A percentile compares a stretch with the other conserved stretches of the same genome.
These are phyloP conservation scores for Brotogeris chrysoptera DNA, from an alignment of 2,797 vertebrate genomes.

Conservation along the genomic window DNA sequence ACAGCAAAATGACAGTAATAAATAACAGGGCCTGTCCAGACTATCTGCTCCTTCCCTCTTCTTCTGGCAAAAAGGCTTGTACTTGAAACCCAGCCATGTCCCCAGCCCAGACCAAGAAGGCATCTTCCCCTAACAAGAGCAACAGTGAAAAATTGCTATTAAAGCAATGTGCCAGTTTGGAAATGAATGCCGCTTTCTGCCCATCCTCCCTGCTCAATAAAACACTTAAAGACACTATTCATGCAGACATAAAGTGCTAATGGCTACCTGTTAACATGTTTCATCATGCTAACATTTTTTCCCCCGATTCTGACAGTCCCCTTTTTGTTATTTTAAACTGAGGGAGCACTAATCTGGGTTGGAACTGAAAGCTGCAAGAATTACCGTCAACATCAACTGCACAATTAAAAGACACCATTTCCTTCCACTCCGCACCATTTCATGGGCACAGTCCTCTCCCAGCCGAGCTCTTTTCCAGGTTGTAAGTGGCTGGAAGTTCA, in stretches of 20 bases:
- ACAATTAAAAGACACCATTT: constrained; percentile 50
- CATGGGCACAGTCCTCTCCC: constrained; percentile 10
- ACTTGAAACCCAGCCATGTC: background rate
- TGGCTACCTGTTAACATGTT: constrained; percentile 77
- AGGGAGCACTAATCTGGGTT: constrained; percentile 62
- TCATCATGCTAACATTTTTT: constrained; percentile 75
- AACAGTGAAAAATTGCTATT: constrained; percentile 55
- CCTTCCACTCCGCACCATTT: constrained; percentile 42
- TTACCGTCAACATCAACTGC: constrained; percentile 37
- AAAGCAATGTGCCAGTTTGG: constrained; percentile 61
- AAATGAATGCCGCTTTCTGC: constrained; percentile 68
- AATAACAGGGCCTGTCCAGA: background rate
- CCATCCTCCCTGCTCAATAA: constrained; percentile 68
- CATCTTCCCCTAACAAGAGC: constrained; percentile 31
- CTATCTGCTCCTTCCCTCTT: background rate
- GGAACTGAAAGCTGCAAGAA: constrained; percentile 69
- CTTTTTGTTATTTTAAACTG: constrained; percentile 71
- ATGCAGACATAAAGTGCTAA: constrained; percentile 77
- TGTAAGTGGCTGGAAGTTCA: background rate
- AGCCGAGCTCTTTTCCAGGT: constrained; percentile 19
- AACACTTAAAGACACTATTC: constrained; percentile 76
- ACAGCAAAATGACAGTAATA: background rate
- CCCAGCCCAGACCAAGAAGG: constrained; percentile 5
- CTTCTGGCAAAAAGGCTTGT: background rate
- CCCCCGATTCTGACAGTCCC: constrained; percentile 67